Conservation (phyloP, 1,140 invertebrate genomes). For the Mya arenaria region DNA sequence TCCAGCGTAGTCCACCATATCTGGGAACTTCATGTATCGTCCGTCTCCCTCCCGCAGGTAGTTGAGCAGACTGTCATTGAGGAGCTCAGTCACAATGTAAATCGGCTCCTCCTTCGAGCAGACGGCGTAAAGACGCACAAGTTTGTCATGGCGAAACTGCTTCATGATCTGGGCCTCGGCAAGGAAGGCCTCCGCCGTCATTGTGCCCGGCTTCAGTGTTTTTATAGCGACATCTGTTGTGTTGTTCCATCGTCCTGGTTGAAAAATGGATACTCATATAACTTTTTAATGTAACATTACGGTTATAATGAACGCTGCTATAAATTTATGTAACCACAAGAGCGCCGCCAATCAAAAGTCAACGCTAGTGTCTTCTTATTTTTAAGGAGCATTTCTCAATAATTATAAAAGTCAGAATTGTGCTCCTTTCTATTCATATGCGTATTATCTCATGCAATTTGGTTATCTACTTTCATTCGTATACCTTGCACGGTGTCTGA, state of each 20-base stretch:
- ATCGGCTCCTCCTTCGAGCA: slow-evolving; percentile 99
- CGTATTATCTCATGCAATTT: too few relatives aligned
- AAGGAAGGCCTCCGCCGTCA: slow-evolving; percentile 97
- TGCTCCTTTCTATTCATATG: too few relatives aligned
- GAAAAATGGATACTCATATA: too few relatives aligned
- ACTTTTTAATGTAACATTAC: too few relatives aligned
- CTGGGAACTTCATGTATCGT: slow-evolving; percentile 92
- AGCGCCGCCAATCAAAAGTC: too few relatives aligned
- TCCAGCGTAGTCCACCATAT: slow-evolving; percentile 96
- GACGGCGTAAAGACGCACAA: slow-evolving; percentile 98
- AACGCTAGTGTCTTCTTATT: too few relatives aligned
- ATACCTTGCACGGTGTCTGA: too few relatives aligned
- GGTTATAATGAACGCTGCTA: too few relatives aligned
- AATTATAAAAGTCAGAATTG: too few relatives aligned
- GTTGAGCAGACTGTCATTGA: slow-evolving; percentile 96
- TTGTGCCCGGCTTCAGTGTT: slow-evolving; percentile 96
- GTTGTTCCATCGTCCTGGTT: slow-evolving; percentile 90
- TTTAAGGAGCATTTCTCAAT: too few relatives aligned
- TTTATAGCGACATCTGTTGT: slow-evolving; percentile 98
- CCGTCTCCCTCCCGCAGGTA: slow-evolving; percentile 86
- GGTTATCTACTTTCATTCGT: too few relatives aligned
- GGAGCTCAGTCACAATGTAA: slow-evolving; percentile 99
- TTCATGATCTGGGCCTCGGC: slow-evolving; percentile 99
- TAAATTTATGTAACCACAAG: too few relatives aligned
- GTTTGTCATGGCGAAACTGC: slow-evolving; percentile 96